Percentiles rank a stretch among this genome's conserved stretches.
These are phyloP conservation scores for Pluvianellus socialis DNA, from an alignment of 2,113 vertebrate genomes.

Conservation along the genomic window DNA sequence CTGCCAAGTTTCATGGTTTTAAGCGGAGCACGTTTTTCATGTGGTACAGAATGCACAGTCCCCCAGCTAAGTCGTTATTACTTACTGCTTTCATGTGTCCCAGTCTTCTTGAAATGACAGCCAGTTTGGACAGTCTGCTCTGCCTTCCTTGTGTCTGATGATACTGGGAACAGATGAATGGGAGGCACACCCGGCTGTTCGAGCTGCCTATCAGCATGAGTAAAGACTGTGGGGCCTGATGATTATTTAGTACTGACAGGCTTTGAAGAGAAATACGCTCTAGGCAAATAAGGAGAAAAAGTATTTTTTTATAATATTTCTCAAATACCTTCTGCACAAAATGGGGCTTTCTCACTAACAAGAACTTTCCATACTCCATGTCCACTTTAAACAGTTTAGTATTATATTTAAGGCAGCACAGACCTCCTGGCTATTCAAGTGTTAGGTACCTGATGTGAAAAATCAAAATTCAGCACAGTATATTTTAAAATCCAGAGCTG, in stretches of 20 bases:
- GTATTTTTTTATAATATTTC: background rate
- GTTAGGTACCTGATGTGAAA: background rate
- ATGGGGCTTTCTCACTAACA: background rate
- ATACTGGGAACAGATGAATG: constrained; percentile 30
- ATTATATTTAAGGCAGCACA: background rate
- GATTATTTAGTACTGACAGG: constrained; percentile 29
- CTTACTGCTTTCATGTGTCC: constrained; percentile 36
- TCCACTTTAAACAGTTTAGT: background rate
- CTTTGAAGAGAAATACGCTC: background rate
- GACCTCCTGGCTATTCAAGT: background rate
- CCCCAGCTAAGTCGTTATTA: background rate
- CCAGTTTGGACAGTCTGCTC: background rate
- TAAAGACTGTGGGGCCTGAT: background rate
- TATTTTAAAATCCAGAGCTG: constrained; percentile 15
- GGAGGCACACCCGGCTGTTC: background rate
- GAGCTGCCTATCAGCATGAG: constrained; percentile 7
- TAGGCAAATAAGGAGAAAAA: background rate
- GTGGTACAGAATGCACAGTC: background rate
- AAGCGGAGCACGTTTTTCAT: constrained; percentile 7
- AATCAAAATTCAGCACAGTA: background rate
- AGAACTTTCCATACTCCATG: background rate
- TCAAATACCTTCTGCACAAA: background rate
- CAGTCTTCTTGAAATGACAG: constrained; percentile 34
- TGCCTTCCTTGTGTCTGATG: background rate
- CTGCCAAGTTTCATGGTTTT: background rate